Percentiles rank a stretch among this genome's conserved stretches.
Conservation (phyloP, 2,113 vertebrate species). For the Engraulis encrasicolus region DNA sequence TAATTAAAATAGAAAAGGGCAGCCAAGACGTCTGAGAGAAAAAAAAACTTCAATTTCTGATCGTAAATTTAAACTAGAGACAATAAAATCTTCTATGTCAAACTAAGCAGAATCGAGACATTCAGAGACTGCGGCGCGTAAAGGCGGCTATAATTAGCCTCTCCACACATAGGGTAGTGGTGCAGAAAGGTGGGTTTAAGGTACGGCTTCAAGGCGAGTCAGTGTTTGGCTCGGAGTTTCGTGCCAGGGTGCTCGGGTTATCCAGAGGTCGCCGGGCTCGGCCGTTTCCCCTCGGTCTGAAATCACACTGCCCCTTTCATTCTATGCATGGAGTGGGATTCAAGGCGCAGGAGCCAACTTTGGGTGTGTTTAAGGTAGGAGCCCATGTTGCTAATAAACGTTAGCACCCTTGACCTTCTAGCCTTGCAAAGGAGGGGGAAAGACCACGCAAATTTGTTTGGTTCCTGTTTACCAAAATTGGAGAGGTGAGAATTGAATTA, state of each 20-base stretch:
- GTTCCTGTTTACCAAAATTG: neutral
- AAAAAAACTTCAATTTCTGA: slow-evolving; percentile 39
- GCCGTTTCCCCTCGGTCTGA: slow-evolving; percentile 60
- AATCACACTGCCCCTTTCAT: slow-evolving; percentile 66
- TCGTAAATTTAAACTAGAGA: slow-evolving; percentile 56
- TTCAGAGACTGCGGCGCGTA: slow-evolving; percentile 65
- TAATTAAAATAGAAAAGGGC: slow-evolving; percentile 40
- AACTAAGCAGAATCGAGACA: slow-evolving; percentile 60
- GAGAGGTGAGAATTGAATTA: neutral
- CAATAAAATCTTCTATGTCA: slow-evolving; percentile 62
- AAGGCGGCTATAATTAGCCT: slow-evolving; percentile 78
- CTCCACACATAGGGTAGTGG: slow-evolving; percentile 55
- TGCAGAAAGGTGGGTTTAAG: slow-evolving; percentile 67
- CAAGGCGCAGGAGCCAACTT: slow-evolving; percentile 28
- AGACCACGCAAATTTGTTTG: slow-evolving; percentile 20
- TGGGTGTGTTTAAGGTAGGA: slow-evolving; percentile 13
- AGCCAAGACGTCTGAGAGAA: slow-evolving; percentile 44
- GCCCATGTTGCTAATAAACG: slow-evolving; percentile 23
- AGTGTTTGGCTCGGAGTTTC: slow-evolving; percentile 71
- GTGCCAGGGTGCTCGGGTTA: slow-evolving; percentile 78
- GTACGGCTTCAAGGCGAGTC: slow-evolving; percentile 72
- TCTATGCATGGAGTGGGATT: slow-evolving; percentile 37
- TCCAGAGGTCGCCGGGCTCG: slow-evolving; percentile 69
- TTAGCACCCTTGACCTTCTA: slow-evolving; percentile 20
- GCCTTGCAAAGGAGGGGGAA: neutral